A percentile compares a stretch with the other conserved stretches of the same genome.
These are phyloP conservation scores for Hydractinia symbiolongicarpus DNA, from an alignment of 30 jellyfish, hydroid and myxozoan species.

Conservation along the genomic window DNA sequence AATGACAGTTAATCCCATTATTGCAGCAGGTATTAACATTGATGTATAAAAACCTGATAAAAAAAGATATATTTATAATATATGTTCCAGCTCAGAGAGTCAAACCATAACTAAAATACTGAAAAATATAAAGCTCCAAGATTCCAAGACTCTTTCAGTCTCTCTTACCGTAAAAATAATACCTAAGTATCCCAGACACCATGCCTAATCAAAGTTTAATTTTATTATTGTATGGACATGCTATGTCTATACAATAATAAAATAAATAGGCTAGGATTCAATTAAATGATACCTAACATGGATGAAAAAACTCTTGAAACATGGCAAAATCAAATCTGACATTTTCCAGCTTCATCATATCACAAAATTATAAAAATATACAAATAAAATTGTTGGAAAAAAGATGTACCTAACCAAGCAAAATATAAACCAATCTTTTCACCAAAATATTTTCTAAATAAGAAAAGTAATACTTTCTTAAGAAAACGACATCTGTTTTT, in stretches of 20 bases:
- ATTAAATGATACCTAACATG: no score
- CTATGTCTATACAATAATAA: no score
- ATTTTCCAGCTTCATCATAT: no score
- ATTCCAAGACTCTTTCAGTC: background rate
- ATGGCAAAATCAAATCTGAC: no score
- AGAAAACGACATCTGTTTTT: no score
- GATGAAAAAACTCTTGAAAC: no score
- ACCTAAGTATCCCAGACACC: background rate
- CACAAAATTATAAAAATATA: no score
- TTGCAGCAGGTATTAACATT: constrained; percentile 66
- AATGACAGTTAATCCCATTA: constrained; percentile 42
- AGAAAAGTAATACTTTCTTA: no score
- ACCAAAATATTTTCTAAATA: constrained; percentile 57
- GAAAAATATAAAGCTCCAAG: background rate
- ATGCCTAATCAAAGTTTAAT: no score
- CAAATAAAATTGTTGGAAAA: background rate
- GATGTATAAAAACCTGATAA: constrained; percentile 55
- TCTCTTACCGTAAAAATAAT: background rate
- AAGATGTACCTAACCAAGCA: constrained; percentile 60
- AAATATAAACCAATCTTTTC: constrained; percentile 71
- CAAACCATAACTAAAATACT: background rate
- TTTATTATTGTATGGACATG: no score
- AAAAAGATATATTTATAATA: no score
- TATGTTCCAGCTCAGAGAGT: background rate
- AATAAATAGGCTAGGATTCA: no score